Evolutionary conservation across 2,113 vertebrate species (phyloP), one percentile per base, ranked within the genome.

Genomic region (Hypomesus transpacificus): DNA sequence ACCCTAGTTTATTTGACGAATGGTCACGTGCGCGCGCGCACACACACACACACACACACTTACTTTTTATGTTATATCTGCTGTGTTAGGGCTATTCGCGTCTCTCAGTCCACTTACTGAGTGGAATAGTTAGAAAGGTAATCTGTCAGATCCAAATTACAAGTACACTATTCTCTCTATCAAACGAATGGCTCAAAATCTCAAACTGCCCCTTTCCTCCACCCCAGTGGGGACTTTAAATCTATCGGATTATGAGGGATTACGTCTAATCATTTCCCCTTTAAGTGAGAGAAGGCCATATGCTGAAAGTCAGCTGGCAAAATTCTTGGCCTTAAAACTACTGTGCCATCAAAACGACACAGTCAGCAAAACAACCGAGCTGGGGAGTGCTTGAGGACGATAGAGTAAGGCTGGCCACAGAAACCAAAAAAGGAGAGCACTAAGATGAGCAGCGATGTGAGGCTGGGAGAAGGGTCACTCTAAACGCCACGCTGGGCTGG

Each of bases 191-290:
- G 62, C 28, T 74, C 57, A 57, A n/a, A 75, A 68, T 69, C 71
- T 65, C 39, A 0, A 16, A 63, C 68, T 8, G n/a, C 34, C 34
- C 74, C 53, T 77, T 79, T 64, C 70, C 75, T 56, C 52, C 64
- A 53, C 70, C 70, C 75, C 21, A 68, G 79, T 80, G 73, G 81
- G 62, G 82, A 80, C 71, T 83, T 69, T 62, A 66, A 51, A 31
- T 64, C 63, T 72, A 85, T 84, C 75, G 88, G 87, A 90, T 91
- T 89, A 91, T 61, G 85, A 34, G 66, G 76, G 86, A 85, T 90
- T 88, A 83, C 52, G 63, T 53, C 75, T 89, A 87, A 88, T 87
- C 70, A 88, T 88, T 89, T 83, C 75, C 80, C 69, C 74, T 78
- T 26, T 69, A 78, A 20, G 75, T 53, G 66, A 74, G 70, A 68